Evolutionary conservation across 2,888 invertebrate species (phyloP).

Genomic region (Copidosoma aretas): DNA sequence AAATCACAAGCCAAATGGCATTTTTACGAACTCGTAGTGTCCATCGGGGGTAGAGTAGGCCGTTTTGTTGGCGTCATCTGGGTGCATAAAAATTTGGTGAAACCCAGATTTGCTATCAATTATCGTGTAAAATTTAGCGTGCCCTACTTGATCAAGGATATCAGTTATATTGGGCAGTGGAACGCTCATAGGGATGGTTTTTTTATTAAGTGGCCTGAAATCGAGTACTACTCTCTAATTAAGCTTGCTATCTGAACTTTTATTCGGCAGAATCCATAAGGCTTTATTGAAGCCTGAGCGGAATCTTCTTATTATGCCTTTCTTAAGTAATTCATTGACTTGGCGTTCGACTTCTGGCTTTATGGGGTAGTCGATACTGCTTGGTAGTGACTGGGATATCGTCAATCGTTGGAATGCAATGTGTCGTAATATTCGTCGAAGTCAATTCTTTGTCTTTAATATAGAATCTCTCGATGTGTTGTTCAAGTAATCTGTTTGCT

Average conservation of each 20-base stretch:
- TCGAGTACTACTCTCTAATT: conserved; percentile 6
- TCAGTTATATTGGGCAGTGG: conserved; percentile 40
- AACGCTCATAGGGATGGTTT: background rate
- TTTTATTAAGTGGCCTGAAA: conserved; percentile 9
- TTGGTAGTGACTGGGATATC: background rate
- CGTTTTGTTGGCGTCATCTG: conserved; percentile 36
- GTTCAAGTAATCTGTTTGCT: no score
- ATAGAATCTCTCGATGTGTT: background rate
- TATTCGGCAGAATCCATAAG: conserved; percentile 4
- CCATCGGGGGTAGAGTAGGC: conserved; percentile 39
- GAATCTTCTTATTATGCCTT: background rate
- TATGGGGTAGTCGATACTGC: conserved; percentile 4
- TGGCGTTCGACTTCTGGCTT: conserved; percentile 1
- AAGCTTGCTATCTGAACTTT: background rate
- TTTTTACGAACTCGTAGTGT: conserved; percentile 42
- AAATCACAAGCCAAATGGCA: conserved; percentile 49
- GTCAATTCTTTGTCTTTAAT: background rate
- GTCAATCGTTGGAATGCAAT: conserved; percentile 1
- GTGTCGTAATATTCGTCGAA: background rate
- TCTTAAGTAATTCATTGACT: background rate
- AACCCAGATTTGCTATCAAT: conserved; percentile 45
- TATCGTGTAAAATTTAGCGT: conserved; percentile 40
- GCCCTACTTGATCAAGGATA: conserved; percentile 43
- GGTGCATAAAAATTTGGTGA: conserved; percentile 42
- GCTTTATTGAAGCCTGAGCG: background rate